Evolutionary conservation across 2,888 invertebrate species (phyloP).

Genomic region (Mylabris sibirica): DNA sequence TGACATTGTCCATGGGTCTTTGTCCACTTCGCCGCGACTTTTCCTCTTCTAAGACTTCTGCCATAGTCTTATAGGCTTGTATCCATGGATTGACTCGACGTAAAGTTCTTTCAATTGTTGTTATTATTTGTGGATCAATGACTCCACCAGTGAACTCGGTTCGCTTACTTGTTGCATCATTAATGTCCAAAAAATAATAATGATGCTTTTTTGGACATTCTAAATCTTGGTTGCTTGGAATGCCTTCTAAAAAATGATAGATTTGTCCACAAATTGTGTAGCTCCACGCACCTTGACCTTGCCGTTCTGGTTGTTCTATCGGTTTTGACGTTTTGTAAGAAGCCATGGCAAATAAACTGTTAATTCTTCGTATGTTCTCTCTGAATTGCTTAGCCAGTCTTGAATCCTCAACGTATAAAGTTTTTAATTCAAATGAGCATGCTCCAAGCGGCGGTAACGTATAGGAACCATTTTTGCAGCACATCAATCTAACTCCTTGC

Average conservation of each 20-base stretch:
- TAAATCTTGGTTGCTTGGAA: slow-evolving; percentile 12
- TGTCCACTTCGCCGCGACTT: too few species aligned
- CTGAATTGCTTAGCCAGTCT: neutral
- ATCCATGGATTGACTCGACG: slow-evolving; percentile 12
- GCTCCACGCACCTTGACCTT: slow-evolving; percentile 22
- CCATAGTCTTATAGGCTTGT: slow-evolving; percentile 20
- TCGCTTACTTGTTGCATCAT: slow-evolving; percentile 18
- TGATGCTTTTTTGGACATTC: slow-evolving; percentile 19
- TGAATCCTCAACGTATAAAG: too few species aligned
- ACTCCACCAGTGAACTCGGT: slow-evolving; percentile 8
- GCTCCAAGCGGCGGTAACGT: too few species aligned
- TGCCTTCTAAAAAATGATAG: slow-evolving; percentile 25
- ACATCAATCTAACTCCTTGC: too few species aligned
- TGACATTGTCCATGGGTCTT: too few species aligned
- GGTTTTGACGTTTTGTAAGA: slow-evolving; percentile 28
- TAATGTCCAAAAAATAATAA: slow-evolving; percentile 36
- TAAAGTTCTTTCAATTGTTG: slow-evolving; percentile 13
- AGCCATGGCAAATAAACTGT: slow-evolving; percentile 35
- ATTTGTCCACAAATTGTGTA: slow-evolving; percentile 33
- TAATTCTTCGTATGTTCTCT: slow-evolving; percentile 22
- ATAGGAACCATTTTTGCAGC: too few species aligned
- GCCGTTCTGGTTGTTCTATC: too few species aligned
- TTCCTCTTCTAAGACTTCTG: slow-evolving; percentile 16
- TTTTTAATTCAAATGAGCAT: too few species aligned
- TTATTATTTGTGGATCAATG: slow-evolving; percentile 10